Base-by-base conservation (phyloP, 2,888 invertebrate species). In the Tortricodes alternella region DNA sequence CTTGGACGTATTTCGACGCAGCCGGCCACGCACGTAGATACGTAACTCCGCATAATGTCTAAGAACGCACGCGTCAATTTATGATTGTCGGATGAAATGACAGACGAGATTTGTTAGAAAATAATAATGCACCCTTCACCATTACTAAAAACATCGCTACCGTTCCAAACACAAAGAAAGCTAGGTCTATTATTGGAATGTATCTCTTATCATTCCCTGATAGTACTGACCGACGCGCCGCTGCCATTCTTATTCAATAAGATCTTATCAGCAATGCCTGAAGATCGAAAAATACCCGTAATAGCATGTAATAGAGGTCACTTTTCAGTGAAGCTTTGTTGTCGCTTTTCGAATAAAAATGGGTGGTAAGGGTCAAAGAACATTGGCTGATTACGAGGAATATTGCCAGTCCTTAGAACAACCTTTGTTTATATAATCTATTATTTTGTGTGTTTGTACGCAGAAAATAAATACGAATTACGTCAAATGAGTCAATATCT, bases 111-210 rank as follows among this genome's bases (percentile, higher is more conserved):
- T 4, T 34, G 5, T 15, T 11, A 15, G 8, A 34, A 5, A 11
- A 7, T n/a, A 11, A 29, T 29, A n/a, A 29, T 29, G 29, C 29
- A 35, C 24, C 13, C 16, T n/a, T 23, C 7, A 13, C 18, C 24
- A 11, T 41, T 41, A 48, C 35, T 39, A 35, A 55, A 51, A 53
- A 32, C 39, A 46, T 46, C 46, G 48, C 43, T 56, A 35, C 58
- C 46, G 61, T 61, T 50, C 63, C 57, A 32, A 60, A 59, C 68
- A 85, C 80, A 85, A 85, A 84, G 88, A 88, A 88, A 89, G 85
- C 74, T 67, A 69, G 69, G 71, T 71, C 76, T 80, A 83, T 83
- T 86, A 86, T 80, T 85, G 85, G 81, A 83, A 85, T 82, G 82
- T 81, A 80, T 81, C 76, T 74, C 75, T 87, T 89, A 89, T 89